These are phyloP conservation scores for Dermatophagoides farinae DNA, from an alignment of 1,140 invertebrate genomes.

Conservation along the genomic window DNA sequence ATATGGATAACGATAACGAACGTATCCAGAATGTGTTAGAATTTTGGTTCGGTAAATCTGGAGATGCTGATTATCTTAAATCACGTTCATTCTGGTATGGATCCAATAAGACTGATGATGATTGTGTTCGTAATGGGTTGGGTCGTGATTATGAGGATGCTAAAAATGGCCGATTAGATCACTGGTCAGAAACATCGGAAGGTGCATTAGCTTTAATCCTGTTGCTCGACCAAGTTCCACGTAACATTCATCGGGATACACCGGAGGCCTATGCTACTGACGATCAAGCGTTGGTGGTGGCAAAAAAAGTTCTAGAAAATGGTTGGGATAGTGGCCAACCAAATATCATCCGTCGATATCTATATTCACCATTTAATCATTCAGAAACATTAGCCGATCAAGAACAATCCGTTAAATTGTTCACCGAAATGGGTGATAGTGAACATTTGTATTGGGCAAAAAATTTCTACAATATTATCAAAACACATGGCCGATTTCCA, in stretches of 20 bases:
- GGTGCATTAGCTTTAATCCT: constrained; percentile 4
- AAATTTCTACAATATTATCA: constrained; percentile 5
- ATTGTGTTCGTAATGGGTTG: not conserved
- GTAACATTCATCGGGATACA: constrained; percentile 4
- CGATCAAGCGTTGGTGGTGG: not conserved
- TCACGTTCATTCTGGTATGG: constrained; percentile 9
- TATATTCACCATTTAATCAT: constrained; percentile 11
- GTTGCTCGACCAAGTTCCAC: constrained; percentile 3
- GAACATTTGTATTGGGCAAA: constrained; percentile 9
- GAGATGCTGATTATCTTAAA: not conserved
- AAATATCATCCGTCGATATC: not conserved
- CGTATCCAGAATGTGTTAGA: constrained; percentile 2
- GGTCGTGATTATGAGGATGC: constrained; percentile 1
- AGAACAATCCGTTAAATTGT: constrained; percentile 4
- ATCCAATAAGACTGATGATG: not conserved
- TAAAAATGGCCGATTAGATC: not conserved
- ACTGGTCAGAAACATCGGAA: not conserved
- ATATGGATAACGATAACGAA: not conserved
- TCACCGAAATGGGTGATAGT: constrained; percentile 4
- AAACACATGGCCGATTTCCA: constrained; percentile 2
- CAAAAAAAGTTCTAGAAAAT: not conserved
- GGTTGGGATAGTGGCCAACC: constrained; percentile 7
- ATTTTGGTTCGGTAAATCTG: constrained; percentile 7
- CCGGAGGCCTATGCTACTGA: constrained; percentile 4
- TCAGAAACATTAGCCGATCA: constrained; percentile 4